Evolutionary conservation across 2,113 vertebrate genomes (phyloP), one percentile per base, ranked within the genome.

Genomic region (Lampris megalopsis): DNA sequence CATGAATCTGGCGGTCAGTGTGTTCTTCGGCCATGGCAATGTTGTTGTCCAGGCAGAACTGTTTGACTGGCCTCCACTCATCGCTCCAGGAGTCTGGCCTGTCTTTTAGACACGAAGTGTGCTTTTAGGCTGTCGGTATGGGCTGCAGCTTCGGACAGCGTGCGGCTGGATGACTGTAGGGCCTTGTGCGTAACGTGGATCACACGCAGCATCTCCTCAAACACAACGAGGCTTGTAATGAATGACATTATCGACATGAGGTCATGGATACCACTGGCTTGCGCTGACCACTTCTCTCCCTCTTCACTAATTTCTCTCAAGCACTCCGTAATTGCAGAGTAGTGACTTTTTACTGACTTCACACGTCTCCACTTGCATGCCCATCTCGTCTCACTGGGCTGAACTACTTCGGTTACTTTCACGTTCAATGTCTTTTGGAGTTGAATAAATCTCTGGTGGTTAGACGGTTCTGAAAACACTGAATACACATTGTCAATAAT

Each of bases 181-280:
- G 7, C 6, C 50, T 53, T 53, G 10, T 53, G 50, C 10, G 50
- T 53, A 53, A 53, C 50, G 11, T 53, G 50, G 11, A 53, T 53
- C 50, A 13, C 50, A 53, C 36, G 35, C 36, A 60, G 58, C 11
- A 54, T 68, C 9, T 54, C 38, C 41, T 52, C 35, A 52, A 60
- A 38, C 11, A 53, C 52, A 53, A 53, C 3, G 52, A 53, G 11
- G 11, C 11, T 3, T 53, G 52, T 13, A 66, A 67, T 67, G 64
- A 67, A 67, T 9, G 10, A n/a, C 36, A 68, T 13, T 54, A 36
- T 42, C 42, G 66, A 54, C 38, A 68, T 41, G 38, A n/a, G 65
- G 35, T 68, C 10, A 68, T 41, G 53, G 11, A 56, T 40, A 5
- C 65, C 63, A 65, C 6, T 0, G 24, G 24, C 24, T 24, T 24